phyloP scores from a whole-genome alignment of 1,140 invertebrate species.

The Ephestia elutella region DNA sequence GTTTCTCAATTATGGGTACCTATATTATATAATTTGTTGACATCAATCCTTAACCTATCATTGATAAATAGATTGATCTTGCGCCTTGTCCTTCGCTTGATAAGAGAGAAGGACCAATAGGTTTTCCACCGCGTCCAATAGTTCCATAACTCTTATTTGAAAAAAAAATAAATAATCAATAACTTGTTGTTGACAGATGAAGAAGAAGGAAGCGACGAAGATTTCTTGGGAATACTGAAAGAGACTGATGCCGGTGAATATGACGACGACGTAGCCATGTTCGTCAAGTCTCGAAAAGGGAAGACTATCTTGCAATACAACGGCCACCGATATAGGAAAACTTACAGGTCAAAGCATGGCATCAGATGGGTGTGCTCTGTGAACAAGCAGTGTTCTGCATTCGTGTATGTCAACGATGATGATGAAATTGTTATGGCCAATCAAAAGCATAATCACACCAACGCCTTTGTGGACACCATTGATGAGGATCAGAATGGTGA shows the following conservation, averaged over 20 bases:
- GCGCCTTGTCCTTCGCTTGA: too few relatives aligned
- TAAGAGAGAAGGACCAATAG: too few relatives aligned
- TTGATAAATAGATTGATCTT: too few relatives aligned
- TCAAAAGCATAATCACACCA: not conserved
- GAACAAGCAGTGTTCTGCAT: constrained; percentile 37
- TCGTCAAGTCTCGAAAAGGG: constrained; percentile 41
- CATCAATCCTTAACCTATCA: too few relatives aligned
- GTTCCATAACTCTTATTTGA: too few relatives aligned
- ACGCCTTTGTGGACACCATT: constrained; percentile 15
- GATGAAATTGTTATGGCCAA: constrained; percentile 39
- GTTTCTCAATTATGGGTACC: too few relatives aligned
- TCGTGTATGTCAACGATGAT: constrained; percentile 39
- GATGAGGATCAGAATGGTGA: constrained; percentile 32
- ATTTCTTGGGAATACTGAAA: constrained; percentile 12
- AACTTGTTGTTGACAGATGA: constrained; percentile 11
- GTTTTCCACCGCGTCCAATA: too few relatives aligned
- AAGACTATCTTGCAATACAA: constrained; percentile 45
- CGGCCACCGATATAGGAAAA: constrained; percentile 42
- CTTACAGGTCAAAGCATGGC: constrained; percentile 36
- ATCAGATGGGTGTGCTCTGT: constrained; percentile 45
- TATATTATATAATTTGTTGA: too few relatives aligned
- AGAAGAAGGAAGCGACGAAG: constrained; percentile 21
- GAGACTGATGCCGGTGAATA: constrained; percentile 1
- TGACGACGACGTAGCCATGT: constrained; percentile 26
- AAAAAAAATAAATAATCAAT: not conserved